phyloP scores from a whole-genome alignment of 2,888 invertebrate species.

The Ferdinandea cuprea region DNA sequence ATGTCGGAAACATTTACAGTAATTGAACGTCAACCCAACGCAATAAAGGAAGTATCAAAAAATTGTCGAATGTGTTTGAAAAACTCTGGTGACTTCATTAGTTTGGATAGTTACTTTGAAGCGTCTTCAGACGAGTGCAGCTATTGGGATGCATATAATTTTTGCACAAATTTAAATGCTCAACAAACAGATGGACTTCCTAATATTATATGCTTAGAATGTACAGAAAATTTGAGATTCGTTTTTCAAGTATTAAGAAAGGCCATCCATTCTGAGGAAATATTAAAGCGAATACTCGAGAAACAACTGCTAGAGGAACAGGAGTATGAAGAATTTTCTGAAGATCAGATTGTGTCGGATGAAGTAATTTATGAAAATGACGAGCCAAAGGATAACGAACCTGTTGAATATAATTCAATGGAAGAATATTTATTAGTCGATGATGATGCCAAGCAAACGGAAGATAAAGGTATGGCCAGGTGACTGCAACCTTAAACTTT shows the following conservation, averaged over 20 bases:
- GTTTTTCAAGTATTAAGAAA: constrained; percentile 61
- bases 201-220: constrained; percentile 71
- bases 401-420: constrained; percentile 25
- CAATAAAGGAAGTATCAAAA: constrained; percentile 27
- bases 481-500: too few relatives aligned
- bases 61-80: constrained; percentile 75
- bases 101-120: constrained; percentile 66
- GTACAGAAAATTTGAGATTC: constrained; percentile 59
- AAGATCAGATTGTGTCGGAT: background rate
- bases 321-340: background rate
- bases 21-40: background rate
- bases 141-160: constrained; percentile 71
- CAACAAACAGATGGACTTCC: constrained; percentile 68
- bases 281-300: constrained; percentile 38
- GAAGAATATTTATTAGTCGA: constrained; percentile 38
- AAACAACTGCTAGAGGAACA: background rate
- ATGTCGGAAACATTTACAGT: constrained; percentile 2
- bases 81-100: constrained; percentile 66
- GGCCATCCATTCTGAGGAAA: constrained; percentile 62
- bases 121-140: constrained; percentile 1
- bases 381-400: background rate
- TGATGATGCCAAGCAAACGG: background rate
- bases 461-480: background rate
- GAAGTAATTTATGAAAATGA: constrained; percentile 7
- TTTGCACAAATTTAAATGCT: constrained; percentile 73